Percentiles rank a stretch among this genome's conserved stretches.
phyloP scores from a whole-genome alignment of 1,140 invertebrate species.

The Laupala kohalensis region DNA sequence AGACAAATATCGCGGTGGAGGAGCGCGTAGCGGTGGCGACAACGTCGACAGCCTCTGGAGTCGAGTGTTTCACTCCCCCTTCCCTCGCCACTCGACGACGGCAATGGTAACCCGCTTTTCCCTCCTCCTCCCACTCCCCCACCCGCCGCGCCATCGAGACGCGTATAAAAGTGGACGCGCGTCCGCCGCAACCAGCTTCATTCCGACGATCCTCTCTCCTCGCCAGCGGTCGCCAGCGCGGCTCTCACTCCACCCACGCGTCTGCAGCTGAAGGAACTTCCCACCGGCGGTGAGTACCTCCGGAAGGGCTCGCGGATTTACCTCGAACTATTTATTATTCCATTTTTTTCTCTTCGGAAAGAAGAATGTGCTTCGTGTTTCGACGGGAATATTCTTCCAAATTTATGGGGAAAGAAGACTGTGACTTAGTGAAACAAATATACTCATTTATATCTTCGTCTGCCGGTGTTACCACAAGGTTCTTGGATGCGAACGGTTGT shows the following conservation, averaged over 20 bases:
- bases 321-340: not conserved
- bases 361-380: not conserved
- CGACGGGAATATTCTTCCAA: not conserved
- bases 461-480: no score
- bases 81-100: no score
- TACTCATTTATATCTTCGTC: no score
- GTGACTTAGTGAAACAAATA: no score
- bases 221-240: not conserved
- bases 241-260: not conserved
- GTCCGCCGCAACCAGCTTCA: not conserved
- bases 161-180: not conserved
- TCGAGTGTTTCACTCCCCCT: no score
- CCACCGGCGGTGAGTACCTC: not conserved
- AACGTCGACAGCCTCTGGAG: no score
- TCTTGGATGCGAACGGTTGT: no score
- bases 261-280: not conserved
- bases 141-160: no score
- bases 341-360: not conserved
- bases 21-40: no score
- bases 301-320: not conserved
- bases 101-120: not conserved
- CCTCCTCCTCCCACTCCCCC: not conserved
- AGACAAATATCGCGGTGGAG: no score
- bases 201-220: not conserved
- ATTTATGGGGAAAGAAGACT: not conserved